Evolutionary conservation across 2,113 vertebrate species (phyloP).

Genomic region (Hypomesus transpacificus): DNA sequence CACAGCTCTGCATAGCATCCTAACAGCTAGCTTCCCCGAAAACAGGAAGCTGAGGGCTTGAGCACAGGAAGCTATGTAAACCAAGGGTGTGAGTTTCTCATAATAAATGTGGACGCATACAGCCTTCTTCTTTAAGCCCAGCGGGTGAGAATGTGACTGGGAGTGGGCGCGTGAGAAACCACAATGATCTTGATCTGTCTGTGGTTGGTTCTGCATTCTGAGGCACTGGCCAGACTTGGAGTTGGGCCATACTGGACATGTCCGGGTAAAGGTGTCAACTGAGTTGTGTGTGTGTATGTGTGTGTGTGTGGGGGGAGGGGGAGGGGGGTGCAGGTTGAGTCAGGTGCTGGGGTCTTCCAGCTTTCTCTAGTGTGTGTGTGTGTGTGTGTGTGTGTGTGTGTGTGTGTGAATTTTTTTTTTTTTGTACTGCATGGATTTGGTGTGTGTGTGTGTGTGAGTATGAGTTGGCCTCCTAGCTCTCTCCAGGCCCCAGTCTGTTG

Average conservation of each 20-base stretch:
- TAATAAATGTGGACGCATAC: constrained; percentile 8
- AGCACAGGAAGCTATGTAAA: constrained; percentile 61
- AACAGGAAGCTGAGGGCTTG: constrained; percentile 70
- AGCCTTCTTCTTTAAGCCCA: background rate
- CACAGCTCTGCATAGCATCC: constrained; percentile 52
- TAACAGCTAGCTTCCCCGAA: constrained; percentile 66
- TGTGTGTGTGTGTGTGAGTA: constrained; percentile 14
- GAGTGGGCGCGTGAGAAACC: background rate
- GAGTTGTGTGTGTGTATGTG: background rate
- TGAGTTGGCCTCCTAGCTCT: constrained; percentile 33
- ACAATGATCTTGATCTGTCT: too few species aligned
- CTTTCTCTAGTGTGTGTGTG: background rate
- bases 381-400: constrained; percentile 1
- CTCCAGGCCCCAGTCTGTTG: constrained; percentile 24
- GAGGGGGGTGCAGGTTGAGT: background rate
- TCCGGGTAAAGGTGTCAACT: background rate
- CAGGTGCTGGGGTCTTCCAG: background rate
- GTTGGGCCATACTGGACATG: too few species aligned
- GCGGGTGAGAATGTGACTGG: background rate
- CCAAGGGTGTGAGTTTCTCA: constrained; percentile 49
- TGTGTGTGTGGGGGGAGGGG: background rate
- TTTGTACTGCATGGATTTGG: too few species aligned
- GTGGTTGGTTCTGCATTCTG: background rate
- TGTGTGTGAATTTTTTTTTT: constrained; percentile 2
- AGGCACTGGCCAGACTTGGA: background rate